These are phyloP conservation scores for Nymphicus hollandicus DNA, from an alignment of 2,113 vertebrate species.

Conservation along the genomic window DNA sequence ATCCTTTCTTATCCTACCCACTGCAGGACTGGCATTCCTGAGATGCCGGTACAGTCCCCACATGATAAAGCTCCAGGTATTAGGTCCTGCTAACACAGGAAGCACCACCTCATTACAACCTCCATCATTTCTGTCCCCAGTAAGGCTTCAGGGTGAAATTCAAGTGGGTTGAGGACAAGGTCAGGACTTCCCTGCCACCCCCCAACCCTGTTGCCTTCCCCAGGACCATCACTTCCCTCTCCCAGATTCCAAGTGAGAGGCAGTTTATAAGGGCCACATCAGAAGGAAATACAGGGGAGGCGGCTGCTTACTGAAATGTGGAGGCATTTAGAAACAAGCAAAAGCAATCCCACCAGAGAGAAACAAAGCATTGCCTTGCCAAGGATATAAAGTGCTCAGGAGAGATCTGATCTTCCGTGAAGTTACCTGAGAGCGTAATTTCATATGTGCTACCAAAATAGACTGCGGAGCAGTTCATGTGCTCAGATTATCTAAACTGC, in stretches of 20 bases:
- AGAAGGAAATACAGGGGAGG: background rate
- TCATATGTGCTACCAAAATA: conserved; percentile 4
- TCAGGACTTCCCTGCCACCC: background rate
- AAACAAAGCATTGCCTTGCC: background rate
- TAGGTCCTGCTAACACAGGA: background rate
- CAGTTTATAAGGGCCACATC: background rate
- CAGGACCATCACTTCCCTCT: background rate
- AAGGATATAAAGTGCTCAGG: background rate
- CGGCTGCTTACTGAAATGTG: background rate
- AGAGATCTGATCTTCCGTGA: background rate
- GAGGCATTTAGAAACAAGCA: background rate
- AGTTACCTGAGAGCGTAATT: conserved; percentile 13
- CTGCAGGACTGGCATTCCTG: background rate
- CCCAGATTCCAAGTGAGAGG: background rate
- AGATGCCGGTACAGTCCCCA: background rate
- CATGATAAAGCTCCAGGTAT: background rate
- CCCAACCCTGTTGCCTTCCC: background rate
- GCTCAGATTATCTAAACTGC: conserved; percentile 55
- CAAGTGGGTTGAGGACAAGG: background rate
- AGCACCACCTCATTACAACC: background rate
- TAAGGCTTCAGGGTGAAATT: background rate
- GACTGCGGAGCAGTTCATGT: conserved; percentile 40
- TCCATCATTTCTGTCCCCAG: background rate
- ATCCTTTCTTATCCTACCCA: background rate
- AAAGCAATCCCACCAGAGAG: background rate